Evolutionary conservation across 2,797 vertebrate genomes (phyloP), one percentile per base, ranked within the genome.

Genomic region (Alosa sapidissima): DNA sequence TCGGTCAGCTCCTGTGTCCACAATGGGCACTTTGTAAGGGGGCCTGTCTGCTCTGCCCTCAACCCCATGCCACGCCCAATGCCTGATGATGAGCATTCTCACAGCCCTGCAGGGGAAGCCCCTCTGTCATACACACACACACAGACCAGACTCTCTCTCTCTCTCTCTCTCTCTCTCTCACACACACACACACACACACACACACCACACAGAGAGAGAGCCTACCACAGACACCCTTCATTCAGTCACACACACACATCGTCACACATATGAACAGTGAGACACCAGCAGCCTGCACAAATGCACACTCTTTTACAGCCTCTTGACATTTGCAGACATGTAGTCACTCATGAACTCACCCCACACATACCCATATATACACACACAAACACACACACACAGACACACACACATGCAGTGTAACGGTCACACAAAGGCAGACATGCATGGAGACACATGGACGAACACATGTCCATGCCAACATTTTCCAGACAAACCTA

Each of bases 21-120:
- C 90, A 89, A 86, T 88, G 86, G 83, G 89, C 86, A 83, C 62
- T 88, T 89, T 89, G 87, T 92, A 88, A 89, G 83, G 36, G 89
- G 90, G 93, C 91, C 90, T 92, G 93, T 92, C 91, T 93, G 93
- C 92, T 93, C 93, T 93, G 90, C 55, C 52, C 81, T 82, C 28
- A 11, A 33, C 11, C 33, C 65, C 65, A 36, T 5, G 33, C 65
- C 65, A 72, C 65, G 65, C 65, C 65, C 28, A 24, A 33, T 65
- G 62, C 65, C 65, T 72, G 16, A 0, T 55, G 54, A 55, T 55
- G 65, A 72, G 65, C 65, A 72, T 75, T 88, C 85, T 68, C 60
- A 85, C 28, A 87, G 82, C 52, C n/a, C 28, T 72, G 65, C 65
- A 3, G 65, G 65, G 65, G 65, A 41, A 41, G 33, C 24, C 28